Evolutionary conservation across 2,113 vertebrate species (phyloP).

Genomic region (Egretta garzetta): DNA sequence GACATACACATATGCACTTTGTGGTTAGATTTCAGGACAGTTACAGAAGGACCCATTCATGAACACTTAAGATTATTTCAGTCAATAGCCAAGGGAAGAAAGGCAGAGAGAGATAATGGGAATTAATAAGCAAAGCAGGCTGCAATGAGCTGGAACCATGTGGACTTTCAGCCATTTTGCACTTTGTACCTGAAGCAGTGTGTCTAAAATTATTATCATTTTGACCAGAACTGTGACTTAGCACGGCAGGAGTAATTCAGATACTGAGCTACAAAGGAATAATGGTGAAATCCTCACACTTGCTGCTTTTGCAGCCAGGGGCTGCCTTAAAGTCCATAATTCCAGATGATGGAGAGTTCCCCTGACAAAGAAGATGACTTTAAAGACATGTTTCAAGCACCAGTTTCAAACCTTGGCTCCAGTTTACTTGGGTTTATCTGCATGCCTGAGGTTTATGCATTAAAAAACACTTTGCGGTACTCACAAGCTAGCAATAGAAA

Average conservation of each 20-base stretch:
- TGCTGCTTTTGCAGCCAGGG: neutral
- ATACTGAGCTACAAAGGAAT: neutral
- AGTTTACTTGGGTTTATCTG: conserved; percentile 2
- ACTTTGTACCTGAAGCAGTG: neutral
- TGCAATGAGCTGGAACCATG: neutral
- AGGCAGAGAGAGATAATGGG: neutral
- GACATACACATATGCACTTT: neutral
- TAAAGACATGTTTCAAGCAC: conserved; percentile 1
- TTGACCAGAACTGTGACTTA: neutral
- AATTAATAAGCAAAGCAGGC: neutral
- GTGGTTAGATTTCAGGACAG: conserved; percentile 25
- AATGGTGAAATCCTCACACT: neutral
- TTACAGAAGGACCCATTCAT: conserved; percentile 33
- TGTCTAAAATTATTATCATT: neutral
- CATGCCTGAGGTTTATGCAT: conserved; percentile 4
- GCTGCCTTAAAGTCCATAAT: neutral
- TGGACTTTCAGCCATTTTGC: neutral
- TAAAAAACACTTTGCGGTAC: neutral
- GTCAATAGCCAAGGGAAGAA: neutral
- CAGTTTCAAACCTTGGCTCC: neutral
- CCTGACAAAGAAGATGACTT: neutral
- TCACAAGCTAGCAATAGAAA: neutral
- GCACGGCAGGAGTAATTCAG: neutral
- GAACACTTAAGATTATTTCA: neutral
- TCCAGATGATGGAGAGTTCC: neutral